phyloP scores from a whole-genome alignment of 2,888 invertebrate genomes.

The Paralinhomoeus sp. region DNA sequence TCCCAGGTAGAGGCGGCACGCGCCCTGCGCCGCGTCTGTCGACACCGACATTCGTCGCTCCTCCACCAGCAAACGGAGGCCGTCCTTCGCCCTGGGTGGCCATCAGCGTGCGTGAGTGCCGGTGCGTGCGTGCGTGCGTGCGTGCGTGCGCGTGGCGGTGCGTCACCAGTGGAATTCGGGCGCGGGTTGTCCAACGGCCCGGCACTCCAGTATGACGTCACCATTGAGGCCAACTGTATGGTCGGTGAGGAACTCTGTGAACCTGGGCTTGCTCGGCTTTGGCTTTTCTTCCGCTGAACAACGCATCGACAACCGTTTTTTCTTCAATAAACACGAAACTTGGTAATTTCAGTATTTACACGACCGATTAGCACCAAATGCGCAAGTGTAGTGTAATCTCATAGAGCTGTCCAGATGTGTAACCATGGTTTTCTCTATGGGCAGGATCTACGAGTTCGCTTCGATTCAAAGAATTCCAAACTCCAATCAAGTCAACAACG shows the following conservation, averaged over 20 bases:
- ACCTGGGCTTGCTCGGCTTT: constrained; percentile 14
- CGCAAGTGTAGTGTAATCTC: no score
- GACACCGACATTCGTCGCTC: constrained; percentile 21
- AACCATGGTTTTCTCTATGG: no score
- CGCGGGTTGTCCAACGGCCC: constrained; percentile 2
- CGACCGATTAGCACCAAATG: no score
- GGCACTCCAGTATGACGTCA: constrained; percentile 11
- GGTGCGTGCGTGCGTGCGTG: no score
- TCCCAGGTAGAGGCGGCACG: constrained; percentile 18
- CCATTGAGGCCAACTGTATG: constrained; percentile 13
- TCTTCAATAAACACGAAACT: no score
- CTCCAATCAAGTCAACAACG: no score
- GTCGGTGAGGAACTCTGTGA: constrained; percentile 17
- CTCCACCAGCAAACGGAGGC: constrained; percentile 17
- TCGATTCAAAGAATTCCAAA: no score
- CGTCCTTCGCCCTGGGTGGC: constrained; percentile 17
- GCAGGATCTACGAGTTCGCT: no score
- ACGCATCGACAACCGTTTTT: no score
- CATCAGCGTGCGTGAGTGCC: neutral
- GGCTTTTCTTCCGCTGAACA: neutral
- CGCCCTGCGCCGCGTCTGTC: constrained; percentile 19
- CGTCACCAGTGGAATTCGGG: constrained; percentile 15
- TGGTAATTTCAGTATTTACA: no score
- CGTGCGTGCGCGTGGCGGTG: constrained; percentile 5
- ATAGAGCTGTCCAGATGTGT: no score